A percentile compares a stretch with the other conserved stretches of the same genome.
phyloP scores from a whole-genome alignment of 2,797 vertebrate species.

The Champsocephalus esox region DNA sequence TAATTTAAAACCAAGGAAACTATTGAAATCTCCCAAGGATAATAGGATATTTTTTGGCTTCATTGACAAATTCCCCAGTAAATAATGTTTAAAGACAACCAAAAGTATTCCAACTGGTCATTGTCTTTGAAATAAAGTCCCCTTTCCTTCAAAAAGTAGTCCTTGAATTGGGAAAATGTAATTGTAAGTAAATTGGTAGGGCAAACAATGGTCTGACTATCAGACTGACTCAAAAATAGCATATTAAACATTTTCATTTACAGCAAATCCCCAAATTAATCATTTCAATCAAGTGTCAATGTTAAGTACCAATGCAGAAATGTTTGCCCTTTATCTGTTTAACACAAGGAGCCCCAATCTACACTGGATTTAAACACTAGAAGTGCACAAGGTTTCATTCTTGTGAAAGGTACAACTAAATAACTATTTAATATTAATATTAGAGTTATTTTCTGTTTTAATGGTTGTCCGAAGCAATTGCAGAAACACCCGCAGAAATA shows the following conservation, averaged over 20 bases:
- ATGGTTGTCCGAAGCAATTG: too few relatives aligned
- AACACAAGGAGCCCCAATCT: not conserved
- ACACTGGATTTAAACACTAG: not conserved
- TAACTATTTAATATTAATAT: too few relatives aligned
- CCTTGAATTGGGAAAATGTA: not conserved
- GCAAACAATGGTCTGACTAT: not conserved
- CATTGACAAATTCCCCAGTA: too few relatives aligned
- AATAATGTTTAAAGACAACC: not conserved
- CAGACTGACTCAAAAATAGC: too few relatives aligned
- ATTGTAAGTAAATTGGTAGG: not conserved
- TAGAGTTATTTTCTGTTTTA: too few relatives aligned
- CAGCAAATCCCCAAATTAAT: not conserved
- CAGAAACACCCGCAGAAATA: not conserved
- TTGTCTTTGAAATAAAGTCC: not conserved
- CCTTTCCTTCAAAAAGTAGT: not conserved
- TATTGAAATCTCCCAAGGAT: too few relatives aligned
- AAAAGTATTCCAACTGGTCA: not conserved
- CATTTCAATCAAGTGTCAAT: not conserved
- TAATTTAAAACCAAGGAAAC: not conserved
- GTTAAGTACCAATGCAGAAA: not conserved
- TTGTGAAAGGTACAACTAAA: too few relatives aligned
- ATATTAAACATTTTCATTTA: not conserved
- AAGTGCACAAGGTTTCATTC: too few relatives aligned
- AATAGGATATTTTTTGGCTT: too few relatives aligned
- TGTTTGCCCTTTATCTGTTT: not conserved